Evolutionary conservation across 2,888 invertebrate species (phyloP).

Genomic region (Torymus tubicola): DNA sequence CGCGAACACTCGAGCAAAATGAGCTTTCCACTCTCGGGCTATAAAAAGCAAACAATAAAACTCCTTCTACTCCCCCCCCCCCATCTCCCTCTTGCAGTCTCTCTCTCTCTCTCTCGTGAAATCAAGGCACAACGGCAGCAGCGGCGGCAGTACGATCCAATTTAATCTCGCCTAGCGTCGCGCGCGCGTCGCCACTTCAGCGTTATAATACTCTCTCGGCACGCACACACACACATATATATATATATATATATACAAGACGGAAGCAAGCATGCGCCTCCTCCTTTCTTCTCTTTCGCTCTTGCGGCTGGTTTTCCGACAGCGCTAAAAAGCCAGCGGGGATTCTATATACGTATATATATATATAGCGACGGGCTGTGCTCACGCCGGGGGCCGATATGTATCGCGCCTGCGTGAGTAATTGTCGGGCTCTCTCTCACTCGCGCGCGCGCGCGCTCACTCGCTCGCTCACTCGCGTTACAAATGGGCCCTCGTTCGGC

Average conservation of each 20-base stretch:
- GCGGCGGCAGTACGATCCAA: constrained; percentile 20
- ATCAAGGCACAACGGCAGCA: neutral
- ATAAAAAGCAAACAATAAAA: constrained; percentile 39
- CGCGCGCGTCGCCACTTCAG: neutral
- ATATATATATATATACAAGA: too few species aligned
- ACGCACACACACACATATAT: neutral
- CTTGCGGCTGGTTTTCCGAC: constrained; percentile 48
- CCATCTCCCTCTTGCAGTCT: neutral
- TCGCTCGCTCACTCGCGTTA: constrained; percentile 45
- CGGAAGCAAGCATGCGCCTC: too few species aligned
- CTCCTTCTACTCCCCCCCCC: too few species aligned
- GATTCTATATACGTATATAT: constrained; percentile 1
- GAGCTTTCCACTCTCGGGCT: constrained; percentile 23
- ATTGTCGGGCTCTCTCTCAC: constrained; percentile 59
- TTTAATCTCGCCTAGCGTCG: constrained; percentile 42
- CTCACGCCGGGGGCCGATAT: constrained; percentile 52
- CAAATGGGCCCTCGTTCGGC: constrained; percentile 48
- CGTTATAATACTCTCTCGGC: neutral
- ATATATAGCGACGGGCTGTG: constrained; percentile 5
- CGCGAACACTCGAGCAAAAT: constrained; percentile 9
- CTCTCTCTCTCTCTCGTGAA: neutral
- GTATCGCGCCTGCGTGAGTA: constrained; percentile 61
- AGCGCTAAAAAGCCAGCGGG: constrained; percentile 54
- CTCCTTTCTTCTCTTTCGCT: constrained; percentile 4
- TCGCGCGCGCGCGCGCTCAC: too few species aligned